Evolutionary conservation across 1,140 invertebrate species (phyloP).

Genomic region (Apis dorsata): DNA sequence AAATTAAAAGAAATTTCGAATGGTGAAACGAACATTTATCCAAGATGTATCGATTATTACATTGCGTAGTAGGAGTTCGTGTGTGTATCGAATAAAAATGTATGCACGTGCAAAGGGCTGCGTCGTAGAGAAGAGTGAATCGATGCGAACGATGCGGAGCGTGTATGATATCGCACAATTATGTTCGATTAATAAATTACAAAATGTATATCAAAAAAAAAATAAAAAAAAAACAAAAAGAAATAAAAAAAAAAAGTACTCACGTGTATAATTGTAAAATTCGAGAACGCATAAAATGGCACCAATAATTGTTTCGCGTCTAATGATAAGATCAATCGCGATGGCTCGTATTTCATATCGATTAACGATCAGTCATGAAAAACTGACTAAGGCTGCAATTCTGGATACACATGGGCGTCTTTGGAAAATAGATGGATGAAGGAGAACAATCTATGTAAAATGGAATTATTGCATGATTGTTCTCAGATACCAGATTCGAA

Average conservation of each 20-base stretch:
- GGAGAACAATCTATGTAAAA: not conserved
- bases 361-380: not conserved
- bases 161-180: not conserved
- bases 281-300: not conserved
- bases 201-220: too few relatives aligned
- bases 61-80: not conserved
- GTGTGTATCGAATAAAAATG: not conserved
- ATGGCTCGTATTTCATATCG: not conserved
- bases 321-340: not conserved
- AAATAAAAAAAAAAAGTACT: not conserved
- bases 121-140: not conserved
- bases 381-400: not conserved
- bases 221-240: too few relatives aligned
- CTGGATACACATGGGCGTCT: slow-evolving; percentile 38
- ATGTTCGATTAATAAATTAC: too few relatives aligned
- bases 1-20: too few relatives aligned
- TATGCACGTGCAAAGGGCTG: not conserved
- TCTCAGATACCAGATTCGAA: too few relatives aligned
- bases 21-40: not conserved
- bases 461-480: not conserved
- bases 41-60: not conserved
- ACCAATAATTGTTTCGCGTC: not conserved
- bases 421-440: slow-evolving; percentile 40
- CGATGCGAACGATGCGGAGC: not conserved
- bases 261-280: not conserved